These are phyloP conservation scores for Leptoteleia sp. DNA, from an alignment of 1,140 invertebrate genomes.

Conservation along the genomic window DNA sequence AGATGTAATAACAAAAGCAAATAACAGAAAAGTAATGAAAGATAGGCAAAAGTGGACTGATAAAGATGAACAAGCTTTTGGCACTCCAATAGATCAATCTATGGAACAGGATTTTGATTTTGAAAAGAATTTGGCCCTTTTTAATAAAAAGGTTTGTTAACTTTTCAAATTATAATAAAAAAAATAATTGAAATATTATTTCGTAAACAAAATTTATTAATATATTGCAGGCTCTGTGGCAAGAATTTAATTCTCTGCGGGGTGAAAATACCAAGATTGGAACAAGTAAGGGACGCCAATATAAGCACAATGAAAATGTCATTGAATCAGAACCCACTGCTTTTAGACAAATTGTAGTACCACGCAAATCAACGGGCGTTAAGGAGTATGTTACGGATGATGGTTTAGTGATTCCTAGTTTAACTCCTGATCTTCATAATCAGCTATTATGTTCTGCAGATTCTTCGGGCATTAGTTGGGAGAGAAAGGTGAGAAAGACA, in stretches of 20 bases:
- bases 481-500: constrained; percentile 82
- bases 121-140: constrained; percentile 94
- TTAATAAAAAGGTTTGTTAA: constrained; percentile 88
- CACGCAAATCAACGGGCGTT: constrained; percentile 80
- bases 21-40: constrained; percentile 68
- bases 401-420: constrained; percentile 89
- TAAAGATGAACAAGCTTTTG: constrained; percentile 84
- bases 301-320: constrained; percentile 92
- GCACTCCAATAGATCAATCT: constrained; percentile 83
- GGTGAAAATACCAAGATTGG: constrained; percentile 74
- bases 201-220: not conserved
- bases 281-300: constrained; percentile 66
- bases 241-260: constrained; percentile 86
- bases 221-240: constrained; percentile 77
- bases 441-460: constrained; percentile 86
- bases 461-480: constrained; percentile 85
- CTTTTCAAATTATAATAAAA: too few species aligned
- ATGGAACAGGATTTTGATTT: constrained; percentile 93
- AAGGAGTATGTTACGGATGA: constrained; percentile 91
- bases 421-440: constrained; percentile 85
- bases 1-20: constrained; percentile 67
- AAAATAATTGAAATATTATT: too few species aligned
- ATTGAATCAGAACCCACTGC: constrained; percentile 85
- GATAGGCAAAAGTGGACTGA: constrained; percentile 77
- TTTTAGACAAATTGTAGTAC: constrained; percentile 87